A percentile compares a stretch with the other conserved stretches of the same genome.
phyloP scores from a whole-genome alignment of 2,888 invertebrate genomes.

The Drosophila histrio region DNA sequence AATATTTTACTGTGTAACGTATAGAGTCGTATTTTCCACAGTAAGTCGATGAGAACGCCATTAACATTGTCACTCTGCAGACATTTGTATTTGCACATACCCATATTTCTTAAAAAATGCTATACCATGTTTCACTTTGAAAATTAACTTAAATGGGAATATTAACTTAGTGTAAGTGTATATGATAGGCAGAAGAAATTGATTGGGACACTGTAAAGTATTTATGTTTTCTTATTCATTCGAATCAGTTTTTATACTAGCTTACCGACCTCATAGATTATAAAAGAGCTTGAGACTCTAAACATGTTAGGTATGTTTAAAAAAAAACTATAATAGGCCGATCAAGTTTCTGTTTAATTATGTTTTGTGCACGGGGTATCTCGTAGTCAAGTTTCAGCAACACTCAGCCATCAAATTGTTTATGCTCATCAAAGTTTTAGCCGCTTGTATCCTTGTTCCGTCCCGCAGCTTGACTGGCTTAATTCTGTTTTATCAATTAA shows the following conservation, averaged over 20 bases:
- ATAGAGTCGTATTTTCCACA: conserved; percentile 28
- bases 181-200: neutral
- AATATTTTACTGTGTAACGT: conserved; percentile 51
- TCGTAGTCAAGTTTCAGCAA: neutral
- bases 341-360: too few relatives aligned
- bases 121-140: neutral
- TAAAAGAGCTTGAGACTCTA: too few relatives aligned
- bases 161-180: neutral
- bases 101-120: conserved; percentile 29
- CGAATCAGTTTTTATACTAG: too few relatives aligned
- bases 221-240: too few relatives aligned
- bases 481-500: conserved; percentile 5
- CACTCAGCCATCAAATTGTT: neutral
- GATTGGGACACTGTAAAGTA: too few relatives aligned
- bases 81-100: conserved; percentile 30
- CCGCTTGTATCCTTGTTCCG: neutral
- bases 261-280: too few relatives aligned
- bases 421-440: neutral
- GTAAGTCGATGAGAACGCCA: conserved; percentile 29
- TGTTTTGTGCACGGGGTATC: too few relatives aligned
- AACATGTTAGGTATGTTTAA: too few relatives aligned
- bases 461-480: neutral
- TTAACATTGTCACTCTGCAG: conserved; percentile 37
- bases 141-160: neutral
- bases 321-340: too few relatives aligned